These are phyloP conservation scores for Sphinx pinastri DNA, from an alignment of 2,888 invertebrate genomes.

Conservation along the genomic window DNA sequence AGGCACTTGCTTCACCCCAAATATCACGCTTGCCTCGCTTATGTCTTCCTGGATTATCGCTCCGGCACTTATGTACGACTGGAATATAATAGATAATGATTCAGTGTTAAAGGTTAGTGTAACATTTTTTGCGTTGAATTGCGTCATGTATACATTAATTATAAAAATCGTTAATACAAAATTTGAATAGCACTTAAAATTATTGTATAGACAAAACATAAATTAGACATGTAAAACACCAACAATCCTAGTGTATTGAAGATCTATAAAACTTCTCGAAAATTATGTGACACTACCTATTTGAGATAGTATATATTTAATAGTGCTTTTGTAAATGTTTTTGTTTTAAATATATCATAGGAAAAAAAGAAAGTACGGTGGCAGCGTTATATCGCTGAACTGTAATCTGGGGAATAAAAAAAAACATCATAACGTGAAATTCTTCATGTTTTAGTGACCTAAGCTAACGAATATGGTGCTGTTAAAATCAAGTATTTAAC, in stretches of 20 bases:
- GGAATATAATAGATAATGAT: slow-evolving; percentile 44
- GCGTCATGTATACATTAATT: background rate
- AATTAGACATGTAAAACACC: background rate
- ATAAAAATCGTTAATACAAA: background rate
- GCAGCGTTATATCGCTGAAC: too few species aligned
- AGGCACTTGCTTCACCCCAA: slow-evolving; percentile 98
- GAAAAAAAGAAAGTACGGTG: too few species aligned
- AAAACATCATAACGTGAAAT: background rate
- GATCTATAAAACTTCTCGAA: too few species aligned
- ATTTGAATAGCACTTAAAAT: background rate
- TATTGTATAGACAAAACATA: background rate
- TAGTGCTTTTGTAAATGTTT: too few species aligned
- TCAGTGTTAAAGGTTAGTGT: slow-evolving; percentile 23
- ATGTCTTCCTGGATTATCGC: slow-evolving; percentile 98
- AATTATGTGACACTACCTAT: too few species aligned
- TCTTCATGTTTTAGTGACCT: background rate
- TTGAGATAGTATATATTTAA: too few species aligned
- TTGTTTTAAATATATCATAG: too few species aligned
- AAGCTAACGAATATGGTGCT: background rate
- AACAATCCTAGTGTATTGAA: too few species aligned
- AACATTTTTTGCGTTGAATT: slow-evolving; percentile 22
- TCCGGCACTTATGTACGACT: slow-evolving; percentile 96
- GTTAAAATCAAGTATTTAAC: background rate
- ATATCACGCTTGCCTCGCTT: slow-evolving; percentile 97
- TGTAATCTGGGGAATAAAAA: too few species aligned